phyloP scores from a whole-genome alignment of 2,113 vertebrate species.

The Trematocara unimaculatum region DNA sequence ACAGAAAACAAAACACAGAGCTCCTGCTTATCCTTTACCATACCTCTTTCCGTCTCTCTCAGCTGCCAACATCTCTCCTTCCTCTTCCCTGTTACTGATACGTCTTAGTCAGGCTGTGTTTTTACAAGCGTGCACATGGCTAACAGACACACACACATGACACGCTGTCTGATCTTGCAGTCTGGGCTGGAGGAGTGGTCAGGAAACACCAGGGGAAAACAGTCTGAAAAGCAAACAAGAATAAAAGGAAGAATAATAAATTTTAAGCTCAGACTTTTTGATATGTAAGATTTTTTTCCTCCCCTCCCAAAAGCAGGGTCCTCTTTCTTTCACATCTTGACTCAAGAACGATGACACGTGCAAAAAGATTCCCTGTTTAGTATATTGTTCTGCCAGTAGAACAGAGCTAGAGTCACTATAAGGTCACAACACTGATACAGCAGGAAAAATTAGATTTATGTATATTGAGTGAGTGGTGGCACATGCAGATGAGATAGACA shows the following conservation, averaged over 20 bases:
- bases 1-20: conserved; percentile 38
- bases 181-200: conserved; percentile 8
- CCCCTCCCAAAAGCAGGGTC: background rate
- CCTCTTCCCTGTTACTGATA: conserved; percentile 52
- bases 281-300: conserved; percentile 16
- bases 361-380: background rate
- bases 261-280: conserved; percentile 6
- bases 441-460: conserved; percentile 21
- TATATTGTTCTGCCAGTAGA: conserved; percentile 2
- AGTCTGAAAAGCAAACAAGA: conserved; percentile 44
- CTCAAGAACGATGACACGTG: background rate
- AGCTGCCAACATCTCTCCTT: conserved; percentile 11
- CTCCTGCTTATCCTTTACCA: conserved; percentile 45
- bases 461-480: conserved; percentile 42
- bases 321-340: background rate
- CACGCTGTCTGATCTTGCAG: conserved; percentile 28
- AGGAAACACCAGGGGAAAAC: conserved; percentile 55
- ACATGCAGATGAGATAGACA: conserved; percentile 25
- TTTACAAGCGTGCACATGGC: conserved; percentile 7
- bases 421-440: background rate
- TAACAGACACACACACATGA: conserved; percentile 9
- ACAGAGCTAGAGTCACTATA: background rate
- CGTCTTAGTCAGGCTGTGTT: conserved; percentile 24
- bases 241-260: conserved; percentile 51
- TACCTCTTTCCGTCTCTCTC: background rate